Evolutionary conservation across 2,797 vertebrate genomes (phyloP).

Genomic region (Falco cherrug): DNA sequence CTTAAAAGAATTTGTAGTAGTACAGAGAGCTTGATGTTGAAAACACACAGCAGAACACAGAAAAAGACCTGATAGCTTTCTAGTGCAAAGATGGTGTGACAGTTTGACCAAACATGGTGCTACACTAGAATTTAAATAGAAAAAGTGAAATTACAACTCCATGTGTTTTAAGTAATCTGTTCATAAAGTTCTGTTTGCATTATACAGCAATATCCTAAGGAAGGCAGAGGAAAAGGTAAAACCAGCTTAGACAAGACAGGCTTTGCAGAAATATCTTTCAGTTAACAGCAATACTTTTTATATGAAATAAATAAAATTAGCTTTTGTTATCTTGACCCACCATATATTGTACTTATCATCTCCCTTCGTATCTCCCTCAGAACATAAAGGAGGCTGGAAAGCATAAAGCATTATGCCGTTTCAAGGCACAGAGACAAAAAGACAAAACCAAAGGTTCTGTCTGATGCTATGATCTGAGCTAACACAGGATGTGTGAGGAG

Average conservation of each 20-base stretch:
- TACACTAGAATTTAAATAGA: neutral
- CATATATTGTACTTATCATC: neutral
- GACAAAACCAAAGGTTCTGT: neutral
- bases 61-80: neutral
- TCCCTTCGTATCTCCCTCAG: neutral
- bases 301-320: neutral
- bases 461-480: neutral
- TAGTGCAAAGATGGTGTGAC: neutral
- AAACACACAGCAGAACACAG: neutral
- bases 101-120: neutral
- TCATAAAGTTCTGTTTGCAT: neutral
- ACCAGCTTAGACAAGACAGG: neutral
- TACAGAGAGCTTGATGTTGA: neutral
- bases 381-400: neutral
- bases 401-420: neutral
- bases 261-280: neutral
- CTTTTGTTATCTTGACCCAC: neutral
- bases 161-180: neutral
- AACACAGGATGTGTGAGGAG: neutral
- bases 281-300: neutral
- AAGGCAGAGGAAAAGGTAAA: neutral
- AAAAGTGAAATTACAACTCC: neutral
- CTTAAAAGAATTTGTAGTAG: neutral
- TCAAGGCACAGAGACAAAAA: neutral
- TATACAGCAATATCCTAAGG: neutral